phyloP scores from a whole-genome alignment of 2,888 invertebrate genomes.

The Augochlorella aurata region DNA sequence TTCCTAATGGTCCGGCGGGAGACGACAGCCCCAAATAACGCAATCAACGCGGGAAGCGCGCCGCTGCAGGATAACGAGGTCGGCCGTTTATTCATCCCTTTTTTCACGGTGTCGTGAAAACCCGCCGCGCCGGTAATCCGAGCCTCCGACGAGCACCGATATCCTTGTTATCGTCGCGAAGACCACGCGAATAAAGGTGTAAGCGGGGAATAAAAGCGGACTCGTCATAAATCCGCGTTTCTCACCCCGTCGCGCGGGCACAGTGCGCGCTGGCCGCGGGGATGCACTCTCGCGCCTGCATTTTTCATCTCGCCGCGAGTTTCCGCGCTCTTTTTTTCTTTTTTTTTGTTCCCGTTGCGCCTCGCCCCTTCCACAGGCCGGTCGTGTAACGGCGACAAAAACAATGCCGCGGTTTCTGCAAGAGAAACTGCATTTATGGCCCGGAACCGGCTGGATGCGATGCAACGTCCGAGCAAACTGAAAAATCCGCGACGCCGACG shows the following conservation, averaged over 20 bases:
- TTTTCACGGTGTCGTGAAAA: conserved; percentile 14
- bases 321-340: conserved; percentile 23
- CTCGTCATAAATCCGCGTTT: conserved; percentile 14
- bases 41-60: conserved; percentile 36
- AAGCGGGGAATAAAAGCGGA: conserved; percentile 11
- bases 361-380: background rate
- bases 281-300: conserved; percentile 13
- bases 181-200: conserved; percentile 33
- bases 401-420: conserved; percentile 49
- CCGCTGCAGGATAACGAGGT: conserved; percentile 39
- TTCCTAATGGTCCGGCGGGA: conserved; percentile 39
- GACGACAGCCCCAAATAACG: conserved; percentile 46
- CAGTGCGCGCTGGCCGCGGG: background rate
- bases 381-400: conserved; percentile 27
- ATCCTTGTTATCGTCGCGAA: conserved; percentile 38
- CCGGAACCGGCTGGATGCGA: conserved; percentile 27
- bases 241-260: background rate
- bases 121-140: conserved; percentile 32
- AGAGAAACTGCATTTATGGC: conserved; percentile 46
- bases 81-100: conserved; percentile 34
- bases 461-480: conserved; percentile 9
- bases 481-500: background rate
- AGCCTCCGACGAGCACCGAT: conserved; percentile 40
- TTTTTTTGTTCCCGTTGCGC: background rate
- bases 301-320: conserved; percentile 33